Conservation (phyloP, 2,797 vertebrate genomes). For the Salarias fasciatus region DNA sequence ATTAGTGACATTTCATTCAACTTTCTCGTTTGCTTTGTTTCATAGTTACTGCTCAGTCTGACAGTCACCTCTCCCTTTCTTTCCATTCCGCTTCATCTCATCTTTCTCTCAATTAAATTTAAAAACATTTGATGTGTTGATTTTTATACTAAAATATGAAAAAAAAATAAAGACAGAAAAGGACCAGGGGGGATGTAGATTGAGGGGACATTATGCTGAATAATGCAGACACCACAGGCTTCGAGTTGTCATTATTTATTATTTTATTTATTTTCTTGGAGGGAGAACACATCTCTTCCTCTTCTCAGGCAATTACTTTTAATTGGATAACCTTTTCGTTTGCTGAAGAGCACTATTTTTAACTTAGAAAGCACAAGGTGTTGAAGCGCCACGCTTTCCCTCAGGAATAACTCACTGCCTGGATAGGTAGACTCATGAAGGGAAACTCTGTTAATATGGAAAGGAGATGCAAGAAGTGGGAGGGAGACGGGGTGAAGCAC, state of each 20-base stretch:
- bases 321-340: conserved; percentile 80
- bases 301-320: conserved; percentile 76
- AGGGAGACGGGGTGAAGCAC: conserved; percentile 41
- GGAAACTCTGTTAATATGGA: conserved; percentile 63
- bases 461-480: conserved; percentile 61
- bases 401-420: conserved; percentile 47
- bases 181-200: conserved; percentile 27
- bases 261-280: conserved; percentile 62
- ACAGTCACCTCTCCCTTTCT: conserved; percentile 3
- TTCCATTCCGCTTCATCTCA: conserved; percentile 22
- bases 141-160: conserved; percentile 63
- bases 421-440: conserved; percentile 48
- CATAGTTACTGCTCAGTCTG: conserved; percentile 9
- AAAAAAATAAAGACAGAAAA: conserved; percentile 14
- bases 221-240: conserved; percentile 59
- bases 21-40: background rate
- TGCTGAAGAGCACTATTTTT: conserved; percentile 70
- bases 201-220: conserved; percentile 59
- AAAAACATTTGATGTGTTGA: conserved; percentile 54
- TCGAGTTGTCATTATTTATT: conserved; percentile 64
- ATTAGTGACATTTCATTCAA: background rate
- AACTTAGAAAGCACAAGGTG: conserved; percentile 64
- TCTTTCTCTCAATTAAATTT: conserved; percentile 48
- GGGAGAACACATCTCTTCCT: conserved; percentile 51
- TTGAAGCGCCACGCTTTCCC: conserved; percentile 46